These are phyloP conservation scores for Aphyosemion australe DNA, from an alignment of 2,113 vertebrate genomes.

Conservation along the genomic window DNA sequence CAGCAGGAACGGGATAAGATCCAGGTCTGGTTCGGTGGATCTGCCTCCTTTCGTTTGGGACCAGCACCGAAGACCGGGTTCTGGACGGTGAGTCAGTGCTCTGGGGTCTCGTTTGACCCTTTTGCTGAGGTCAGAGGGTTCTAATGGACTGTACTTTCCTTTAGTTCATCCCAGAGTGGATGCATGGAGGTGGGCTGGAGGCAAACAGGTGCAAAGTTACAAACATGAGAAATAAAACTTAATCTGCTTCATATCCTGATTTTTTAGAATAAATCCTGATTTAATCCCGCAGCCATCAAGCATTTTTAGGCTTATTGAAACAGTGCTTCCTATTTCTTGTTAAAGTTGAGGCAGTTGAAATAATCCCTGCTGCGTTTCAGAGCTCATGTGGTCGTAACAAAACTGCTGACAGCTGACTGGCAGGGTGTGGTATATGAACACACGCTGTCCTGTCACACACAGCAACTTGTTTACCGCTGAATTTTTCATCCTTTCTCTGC, in stretches of 20 bases:
- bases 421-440: slow-evolving; percentile 64
- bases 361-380: slow-evolving; percentile 4
- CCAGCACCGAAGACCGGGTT: not conserved
- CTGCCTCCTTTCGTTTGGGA: slow-evolving; percentile 19
- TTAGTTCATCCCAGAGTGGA: slow-evolving; percentile 12
- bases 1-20: not conserved
- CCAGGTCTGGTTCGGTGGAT: slow-evolving; percentile 8
- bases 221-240: too few species aligned
- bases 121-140: slow-evolving; percentile 7
- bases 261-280: slow-evolving; percentile 21
- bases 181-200: slow-evolving; percentile 29
- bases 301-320: not conserved
- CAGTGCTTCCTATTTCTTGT: not conserved
- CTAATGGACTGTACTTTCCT: not conserved
- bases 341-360: slow-evolving; percentile 11
- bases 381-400: slow-evolving; percentile 29
- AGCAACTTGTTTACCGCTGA: slow-evolving; percentile 36
- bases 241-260: not conserved
- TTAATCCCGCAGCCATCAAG: not conserved
- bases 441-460: slow-evolving; percentile 21
- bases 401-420: slow-evolving; percentile 48
- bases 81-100: slow-evolving; percentile 53
- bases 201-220: slow-evolving; percentile 71
- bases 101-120: not conserved
- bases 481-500: not conserved